phyloP scores from a whole-genome alignment of 2,797 vertebrate genomes.

The Phoxinus dragarum region DNA sequence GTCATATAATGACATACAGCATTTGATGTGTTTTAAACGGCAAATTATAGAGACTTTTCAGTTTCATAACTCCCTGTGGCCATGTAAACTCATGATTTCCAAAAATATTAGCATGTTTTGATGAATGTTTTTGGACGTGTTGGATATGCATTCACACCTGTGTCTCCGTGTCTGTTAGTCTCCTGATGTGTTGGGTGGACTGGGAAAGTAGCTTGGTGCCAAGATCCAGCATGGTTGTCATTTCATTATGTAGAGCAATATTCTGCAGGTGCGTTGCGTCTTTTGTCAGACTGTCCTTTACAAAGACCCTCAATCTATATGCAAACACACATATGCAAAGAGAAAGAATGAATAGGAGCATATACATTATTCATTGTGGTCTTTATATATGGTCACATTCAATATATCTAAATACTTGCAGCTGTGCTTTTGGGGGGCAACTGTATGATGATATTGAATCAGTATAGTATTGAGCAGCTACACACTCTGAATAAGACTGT shows the following conservation, averaged over 20 bases:
- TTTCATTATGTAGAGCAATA: constrained; percentile 83
- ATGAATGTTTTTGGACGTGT: not conserved
- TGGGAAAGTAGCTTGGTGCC: constrained; percentile 84
- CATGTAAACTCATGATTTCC: not conserved
- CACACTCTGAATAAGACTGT: not conserved
- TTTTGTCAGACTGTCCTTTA: constrained; percentile 84
- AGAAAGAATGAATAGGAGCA: not conserved
- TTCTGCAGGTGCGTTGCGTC: constrained; percentile 85
- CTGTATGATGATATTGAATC: not conserved
- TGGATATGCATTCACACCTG: constrained; percentile 72
- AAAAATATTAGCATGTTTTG: not conserved
- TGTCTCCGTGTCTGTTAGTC: constrained; percentile 85
- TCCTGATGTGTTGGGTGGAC: constrained; percentile 84
- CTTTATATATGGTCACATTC: not conserved
- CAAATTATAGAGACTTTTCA: not conserved
- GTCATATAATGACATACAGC: constrained; percentile 24
- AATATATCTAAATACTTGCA: constrained; percentile 6
- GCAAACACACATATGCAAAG: constrained; percentile 12
- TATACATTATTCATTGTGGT: not conserved
- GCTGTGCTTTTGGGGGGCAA: not conserved
- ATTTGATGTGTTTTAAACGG: not conserved
- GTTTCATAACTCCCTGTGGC: not conserved
- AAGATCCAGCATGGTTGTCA: constrained; percentile 84
- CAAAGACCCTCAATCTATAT: constrained; percentile 84
- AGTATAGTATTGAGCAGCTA: not conserved